Evolutionary conservation across 2,113 vertebrate genomes (phyloP).

Genomic region (Psilopsiagon aurifrons): DNA sequence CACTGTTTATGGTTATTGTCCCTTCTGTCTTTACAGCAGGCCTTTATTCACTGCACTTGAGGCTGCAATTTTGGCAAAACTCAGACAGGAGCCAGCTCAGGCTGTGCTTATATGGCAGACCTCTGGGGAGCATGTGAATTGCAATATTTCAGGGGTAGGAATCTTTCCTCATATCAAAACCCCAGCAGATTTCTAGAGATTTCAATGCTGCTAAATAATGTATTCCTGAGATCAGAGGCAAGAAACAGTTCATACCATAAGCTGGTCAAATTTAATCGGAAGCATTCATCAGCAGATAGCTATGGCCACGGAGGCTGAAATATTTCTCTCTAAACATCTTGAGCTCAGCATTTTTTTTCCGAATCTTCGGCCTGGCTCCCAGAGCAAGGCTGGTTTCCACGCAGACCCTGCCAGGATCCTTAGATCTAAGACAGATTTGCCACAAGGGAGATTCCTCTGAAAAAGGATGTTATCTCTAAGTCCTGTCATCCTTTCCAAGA

Average conservation of each 20-base stretch:
- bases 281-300: not conserved
- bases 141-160: rapidly evolving
- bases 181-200: not conserved
- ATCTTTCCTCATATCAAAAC: not conserved
- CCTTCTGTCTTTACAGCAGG: not conserved
- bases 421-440: not conserved
- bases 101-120: not conserved
- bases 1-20: not conserved
- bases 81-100: not conserved
- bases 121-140: not conserved
- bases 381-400: not conserved
- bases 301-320: not conserved
- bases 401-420: not conserved
- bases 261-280: not conserved
- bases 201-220: not conserved
- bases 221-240: not conserved
- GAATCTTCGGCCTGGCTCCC: rapidly evolving
- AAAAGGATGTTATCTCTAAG: not conserved
- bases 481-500: not conserved
- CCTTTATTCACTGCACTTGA: not conserved
- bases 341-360: not conserved
- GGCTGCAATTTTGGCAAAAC: not conserved
- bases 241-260: not conserved
- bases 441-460: not conserved
- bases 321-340: not conserved